Evolutionary conservation across 2,888 invertebrate genomes (phyloP).

Genomic region (Arrhopalites spinosus): DNA sequence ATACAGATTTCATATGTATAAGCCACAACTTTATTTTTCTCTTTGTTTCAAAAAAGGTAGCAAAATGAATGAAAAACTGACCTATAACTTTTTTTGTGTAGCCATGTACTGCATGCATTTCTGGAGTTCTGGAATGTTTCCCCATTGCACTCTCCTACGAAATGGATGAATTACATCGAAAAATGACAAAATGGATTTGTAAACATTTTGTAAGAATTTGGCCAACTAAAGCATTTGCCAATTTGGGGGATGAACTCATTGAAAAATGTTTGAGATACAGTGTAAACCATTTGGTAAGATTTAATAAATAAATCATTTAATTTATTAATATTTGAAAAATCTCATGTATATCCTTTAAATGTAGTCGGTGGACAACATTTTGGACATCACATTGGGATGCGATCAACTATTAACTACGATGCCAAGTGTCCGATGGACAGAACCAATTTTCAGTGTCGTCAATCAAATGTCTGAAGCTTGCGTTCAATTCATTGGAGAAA

Average conservation of each 20-base stretch:
- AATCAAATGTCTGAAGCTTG: conserved; percentile 79
- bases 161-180: conserved; percentile 82
- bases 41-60: too few species aligned
- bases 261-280: conserved; percentile 84
- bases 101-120: conserved; percentile 87
- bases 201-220: conserved; percentile 85
- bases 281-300: conserved; percentile 74
- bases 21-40: not conserved
- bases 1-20: not conserved
- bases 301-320: not conserved
- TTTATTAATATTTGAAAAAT: conserved; percentile 14
- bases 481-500: conserved; percentile 77
- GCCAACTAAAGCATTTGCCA: conserved; percentile 88
- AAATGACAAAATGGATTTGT: conserved; percentile 82
- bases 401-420: conserved; percentile 78
- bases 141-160: conserved; percentile 84
- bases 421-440: conserved; percentile 82
- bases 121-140: conserved; percentile 84
- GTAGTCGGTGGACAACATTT: conserved; percentile 76
- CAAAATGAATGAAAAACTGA: not conserved
- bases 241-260: conserved; percentile 78
- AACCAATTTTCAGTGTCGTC: conserved; percentile 76
- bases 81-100: conserved; percentile 60
- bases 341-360: conserved; percentile 20
- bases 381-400: conserved; percentile 82